Percentiles rank a stretch among this genome's conserved stretches.
These are phyloP conservation scores for Drosophila hamatofila DNA, from an alignment of 2,888 invertebrate species.

Conservation along the genomic window DNA sequence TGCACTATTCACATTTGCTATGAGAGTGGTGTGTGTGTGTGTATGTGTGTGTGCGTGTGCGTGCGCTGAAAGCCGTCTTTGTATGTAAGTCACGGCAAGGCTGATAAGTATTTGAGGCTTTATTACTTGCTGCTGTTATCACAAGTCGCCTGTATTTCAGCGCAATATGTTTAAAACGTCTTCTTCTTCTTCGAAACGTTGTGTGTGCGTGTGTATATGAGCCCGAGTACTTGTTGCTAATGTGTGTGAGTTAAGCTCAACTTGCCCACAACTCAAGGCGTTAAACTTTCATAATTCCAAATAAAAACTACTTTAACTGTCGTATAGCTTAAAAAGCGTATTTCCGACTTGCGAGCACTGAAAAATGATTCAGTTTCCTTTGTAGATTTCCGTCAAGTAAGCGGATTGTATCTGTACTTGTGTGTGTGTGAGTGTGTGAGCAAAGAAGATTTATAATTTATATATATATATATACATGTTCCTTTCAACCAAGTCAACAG, in stretches of 20 bases:
- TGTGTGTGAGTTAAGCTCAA: conserved; percentile 10
- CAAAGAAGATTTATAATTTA: conserved; percentile 1
- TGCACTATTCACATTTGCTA: conserved; percentile 4
- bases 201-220: no score
- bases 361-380: conserved; percentile 43
- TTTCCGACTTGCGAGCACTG: conserved; percentile 35
- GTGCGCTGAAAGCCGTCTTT: conserved; percentile 67
- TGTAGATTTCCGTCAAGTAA: conserved; percentile 26
- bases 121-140: conserved; percentile 70
- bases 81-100: conserved; percentile 70
- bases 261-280: conserved; percentile 40
- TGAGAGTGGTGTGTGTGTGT: neutral
- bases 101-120: conserved; percentile 74
- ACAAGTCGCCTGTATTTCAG: conserved; percentile 54
- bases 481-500: neutral
- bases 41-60: neutral
- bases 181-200: conserved; percentile 11
- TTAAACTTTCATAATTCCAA: conserved; percentile 71
- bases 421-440: neutral
- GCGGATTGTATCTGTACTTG: neutral
- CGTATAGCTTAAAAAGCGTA: conserved; percentile 37
- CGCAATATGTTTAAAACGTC: conserved; percentile 53
- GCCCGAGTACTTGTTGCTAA: no score
- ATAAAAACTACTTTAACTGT: conserved; percentile 76
- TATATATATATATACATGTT: neutral